phyloP scores from a whole-genome alignment of 2,797 vertebrate species.

The Melopsittacus undulatus region DNA sequence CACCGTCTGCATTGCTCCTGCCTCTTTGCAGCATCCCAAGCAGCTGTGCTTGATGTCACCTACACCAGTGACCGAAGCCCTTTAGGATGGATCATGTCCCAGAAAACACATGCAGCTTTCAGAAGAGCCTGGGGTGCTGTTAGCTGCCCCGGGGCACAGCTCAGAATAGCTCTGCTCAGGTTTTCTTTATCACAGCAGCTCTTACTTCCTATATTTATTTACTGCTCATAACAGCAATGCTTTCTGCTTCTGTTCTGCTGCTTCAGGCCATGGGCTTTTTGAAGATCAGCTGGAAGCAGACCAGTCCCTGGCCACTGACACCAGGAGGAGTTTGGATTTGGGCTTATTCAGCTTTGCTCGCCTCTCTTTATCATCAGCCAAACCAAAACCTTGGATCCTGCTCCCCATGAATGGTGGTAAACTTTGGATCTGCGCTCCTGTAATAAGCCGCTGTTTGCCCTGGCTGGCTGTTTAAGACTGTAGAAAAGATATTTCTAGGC shows the following conservation, averaged over 20 bases:
- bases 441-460: slow-evolving; percentile 6
- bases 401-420: slow-evolving; percentile 15
- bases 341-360: neutral
- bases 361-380: neutral
- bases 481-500: slow-evolving; percentile 19
- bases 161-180: rapidly evolving
- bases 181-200: neutral
- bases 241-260: neutral
- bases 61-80: rapidly evolving
- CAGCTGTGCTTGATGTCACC: slow-evolving; percentile 14
- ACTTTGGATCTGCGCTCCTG: neutral
- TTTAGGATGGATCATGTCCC: neutral
- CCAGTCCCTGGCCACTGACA: neutral
- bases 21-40: neutral
- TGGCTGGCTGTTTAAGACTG: neutral
- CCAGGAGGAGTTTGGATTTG: neutral
- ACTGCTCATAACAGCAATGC: neutral
- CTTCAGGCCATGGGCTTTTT: neutral
- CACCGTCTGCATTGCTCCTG: neutral
- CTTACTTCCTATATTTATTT: neutral
- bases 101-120: neutral
- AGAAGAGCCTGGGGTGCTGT: neutral
- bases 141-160: neutral
- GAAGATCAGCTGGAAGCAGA: neutral
- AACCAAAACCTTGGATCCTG: neutral